Evolutionary conservation across 2,113 vertebrate species (phyloP).

Genomic region (Muntiacus reevesi): DNA sequence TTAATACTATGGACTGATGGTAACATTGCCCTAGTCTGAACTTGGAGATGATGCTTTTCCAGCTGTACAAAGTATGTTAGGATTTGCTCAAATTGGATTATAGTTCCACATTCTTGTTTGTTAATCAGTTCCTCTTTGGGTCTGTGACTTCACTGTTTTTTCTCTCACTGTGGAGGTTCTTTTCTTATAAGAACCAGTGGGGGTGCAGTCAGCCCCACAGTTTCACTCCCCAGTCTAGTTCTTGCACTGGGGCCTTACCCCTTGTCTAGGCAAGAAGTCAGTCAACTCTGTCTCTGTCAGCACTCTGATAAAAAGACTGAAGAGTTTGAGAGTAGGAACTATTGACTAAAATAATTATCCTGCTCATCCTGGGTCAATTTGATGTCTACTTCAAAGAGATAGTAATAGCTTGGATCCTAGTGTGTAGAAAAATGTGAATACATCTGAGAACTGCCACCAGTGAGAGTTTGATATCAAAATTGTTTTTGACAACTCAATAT

Average conservation of each 20-base stretch:
- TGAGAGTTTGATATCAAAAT: slow-evolving; percentile 13
- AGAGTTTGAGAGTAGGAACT: neutral
- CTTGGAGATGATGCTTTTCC: neutral
- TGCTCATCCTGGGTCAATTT: slow-evolving; percentile 33
- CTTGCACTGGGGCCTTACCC: neutral
- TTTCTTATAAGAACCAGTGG: neutral
- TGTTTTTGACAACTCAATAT: slow-evolving; percentile 41
- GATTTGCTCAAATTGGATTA: neutral
- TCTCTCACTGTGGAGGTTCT: neutral
- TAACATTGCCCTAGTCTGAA: neutral
- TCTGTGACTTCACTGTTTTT: neutral
- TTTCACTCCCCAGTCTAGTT: neutral
- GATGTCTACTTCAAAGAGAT: slow-evolving; percentile 28
- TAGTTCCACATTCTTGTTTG: neutral
- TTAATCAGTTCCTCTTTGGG: neutral
- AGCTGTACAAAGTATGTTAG: neutral
- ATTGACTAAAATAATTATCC: slow-evolving; percentile 34
- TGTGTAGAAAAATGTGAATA: neutral
- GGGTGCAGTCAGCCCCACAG: neutral
- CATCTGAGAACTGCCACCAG: neutral
- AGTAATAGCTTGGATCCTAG: neutral
- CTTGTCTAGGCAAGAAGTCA: neutral
- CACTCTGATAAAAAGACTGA: neutral
- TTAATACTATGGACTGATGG: neutral
- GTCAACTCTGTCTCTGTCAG: neutral